Base-by-base conservation (phyloP, 2,888 invertebrate genomes). In the Microdon myrmicae region DNA sequence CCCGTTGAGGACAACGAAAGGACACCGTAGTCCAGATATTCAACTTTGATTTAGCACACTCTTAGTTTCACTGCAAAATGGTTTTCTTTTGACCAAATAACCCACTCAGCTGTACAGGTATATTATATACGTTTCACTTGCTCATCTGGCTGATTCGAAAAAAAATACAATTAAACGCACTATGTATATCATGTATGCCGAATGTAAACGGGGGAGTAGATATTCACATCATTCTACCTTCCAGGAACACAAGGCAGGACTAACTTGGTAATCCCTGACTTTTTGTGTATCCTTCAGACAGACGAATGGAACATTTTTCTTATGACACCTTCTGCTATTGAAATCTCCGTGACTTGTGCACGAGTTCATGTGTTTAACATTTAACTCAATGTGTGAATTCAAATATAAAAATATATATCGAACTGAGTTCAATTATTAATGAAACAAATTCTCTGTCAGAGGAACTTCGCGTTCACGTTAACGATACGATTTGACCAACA, bases 1-100 rank as follows among this genome's bases (percentile, higher is more conserved):
- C 51, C 47, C 56, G 51, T 45, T 47, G 51, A 64, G 61, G 61
- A 64, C 61, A 51, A 44, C 13, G 39, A 41, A 64, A 58, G 64
- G 64, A 64, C 56, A 47, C 32, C 19, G 25, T 17, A 8, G n/a
- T n/a, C n/a, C 3, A n/a, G 17, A 55, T 38, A 55, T 45, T 44
- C 48, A 23, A 10, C 34, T 51, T 29, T 47, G n/a, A 47, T 47
- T 47, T 44, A 28, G 7, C 32, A 49, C 49, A 61, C 55, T 56
- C 56, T 58, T 64, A 45, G 37, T 56, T 64, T 56, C 56, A 64
- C 58, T 56, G 35, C 31, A 35, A 47, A 45, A 45, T 35, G 31
- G 35, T 29, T 19, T 37, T 14, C 23, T 19, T 4, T 22, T 13
- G 8, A 4, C 13, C 13, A 12, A 39, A 41, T 41, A 32, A 29